These are phyloP conservation scores for Coregonus ussuriensis DNA, from an alignment of 2,797 vertebrate genomes.

Conservation along the genomic window DNA sequence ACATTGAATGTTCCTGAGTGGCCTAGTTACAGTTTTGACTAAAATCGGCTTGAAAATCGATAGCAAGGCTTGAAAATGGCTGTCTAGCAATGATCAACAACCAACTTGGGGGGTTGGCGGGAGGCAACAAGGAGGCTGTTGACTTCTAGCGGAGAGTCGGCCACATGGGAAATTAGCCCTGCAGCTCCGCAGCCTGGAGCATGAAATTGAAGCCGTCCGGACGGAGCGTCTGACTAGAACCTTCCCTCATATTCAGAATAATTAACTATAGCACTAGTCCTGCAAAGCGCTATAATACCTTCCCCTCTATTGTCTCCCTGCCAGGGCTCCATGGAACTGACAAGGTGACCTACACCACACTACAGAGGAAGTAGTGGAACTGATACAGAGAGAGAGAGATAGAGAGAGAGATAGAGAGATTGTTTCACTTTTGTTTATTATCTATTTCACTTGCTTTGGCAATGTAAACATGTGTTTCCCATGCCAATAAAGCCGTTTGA, in stretches of 20 bases:
- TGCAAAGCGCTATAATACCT: slow-evolving; percentile 44
- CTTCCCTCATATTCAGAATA: slow-evolving; percentile 74
- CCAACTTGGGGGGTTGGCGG: not conserved
- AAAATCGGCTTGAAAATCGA: too few relatives aligned
- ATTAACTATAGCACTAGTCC: slow-evolving; percentile 68
- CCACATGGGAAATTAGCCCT: slow-evolving; percentile 78
- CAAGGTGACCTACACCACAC: slow-evolving; percentile 22
- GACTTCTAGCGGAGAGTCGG: slow-evolving; percentile 26
- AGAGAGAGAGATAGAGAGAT: slow-evolving; percentile 31
- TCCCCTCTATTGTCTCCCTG: slow-evolving; percentile 45
- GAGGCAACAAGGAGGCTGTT: not conserved
- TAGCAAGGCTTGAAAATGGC: too few relatives aligned
- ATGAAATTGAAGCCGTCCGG: slow-evolving; percentile 82
- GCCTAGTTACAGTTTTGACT: too few relatives aligned
- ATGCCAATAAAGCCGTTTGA: too few relatives aligned
- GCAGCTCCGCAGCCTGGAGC: slow-evolving; percentile 68
- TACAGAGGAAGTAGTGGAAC: slow-evolving; percentile 34
- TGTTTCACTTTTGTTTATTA: slow-evolving; percentile 53
- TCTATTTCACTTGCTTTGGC: too few relatives aligned
- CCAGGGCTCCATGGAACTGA: slow-evolving; percentile 23
- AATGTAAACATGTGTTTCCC: too few relatives aligned
- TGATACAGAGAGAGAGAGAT: slow-evolving; percentile 22
- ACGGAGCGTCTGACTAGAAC: slow-evolving; percentile 68
- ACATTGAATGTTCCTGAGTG: too few relatives aligned
- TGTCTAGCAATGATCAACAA: too few relatives aligned